Evolutionary conservation across 2,888 invertebrate species (phyloP).

Genomic region (Polydrusus cervinus): DNA sequence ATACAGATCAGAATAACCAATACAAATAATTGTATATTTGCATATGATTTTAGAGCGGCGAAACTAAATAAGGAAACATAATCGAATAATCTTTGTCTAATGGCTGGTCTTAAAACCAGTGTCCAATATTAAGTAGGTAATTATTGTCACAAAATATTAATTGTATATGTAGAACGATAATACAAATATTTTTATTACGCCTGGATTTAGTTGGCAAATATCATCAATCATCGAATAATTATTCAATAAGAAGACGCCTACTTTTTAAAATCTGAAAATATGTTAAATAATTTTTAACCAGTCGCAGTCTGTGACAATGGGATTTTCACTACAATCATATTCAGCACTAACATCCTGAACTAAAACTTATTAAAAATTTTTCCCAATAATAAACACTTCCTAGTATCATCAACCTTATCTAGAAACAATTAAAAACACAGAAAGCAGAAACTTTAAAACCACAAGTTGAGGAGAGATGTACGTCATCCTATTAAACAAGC

Average conservation of each 20-base stretch:
- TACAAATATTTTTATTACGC: constrained; percentile 22
- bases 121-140: constrained; percentile 46
- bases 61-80: constrained; percentile 41
- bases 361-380: too few relatives aligned
- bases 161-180: constrained; percentile 29
- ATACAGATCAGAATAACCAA: constrained; percentile 52
- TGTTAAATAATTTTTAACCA: too few relatives aligned
- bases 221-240: neutral
- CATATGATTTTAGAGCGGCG: constrained; percentile 46
- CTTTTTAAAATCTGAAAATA: constrained; percentile 8
- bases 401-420: too few relatives aligned
- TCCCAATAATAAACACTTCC: too few relatives aligned
- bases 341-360: too few relatives aligned
- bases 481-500: too few relatives aligned
- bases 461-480: too few relatives aligned
- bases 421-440: too few relatives aligned
- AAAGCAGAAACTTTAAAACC: too few relatives aligned
- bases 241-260: constrained; percentile 9
- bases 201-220: constrained; percentile 9
- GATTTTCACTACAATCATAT: too few relatives aligned
- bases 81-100: constrained; percentile 46
- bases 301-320: too few relatives aligned
- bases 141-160: constrained; percentile 42
- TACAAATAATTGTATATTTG: constrained; percentile 46
- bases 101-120: constrained; percentile 44